A percentile compares a stretch with the other conserved stretches of the same genome.
Evolutionary conservation across 2,113 vertebrate species (phyloP).

Genomic region (Entosphenus tridentatus): DNA sequence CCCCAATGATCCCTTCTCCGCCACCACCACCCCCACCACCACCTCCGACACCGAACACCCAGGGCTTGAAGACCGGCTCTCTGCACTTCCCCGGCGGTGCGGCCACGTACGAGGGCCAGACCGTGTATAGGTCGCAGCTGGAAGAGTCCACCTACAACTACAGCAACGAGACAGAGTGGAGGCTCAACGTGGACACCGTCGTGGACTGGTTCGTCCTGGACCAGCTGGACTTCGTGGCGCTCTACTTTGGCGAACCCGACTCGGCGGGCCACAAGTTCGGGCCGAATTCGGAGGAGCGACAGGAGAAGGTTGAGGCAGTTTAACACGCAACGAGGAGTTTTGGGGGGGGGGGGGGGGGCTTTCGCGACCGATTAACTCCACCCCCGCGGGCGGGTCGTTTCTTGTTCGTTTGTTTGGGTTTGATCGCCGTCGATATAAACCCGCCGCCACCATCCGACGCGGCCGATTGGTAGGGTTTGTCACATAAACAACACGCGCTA

Average conservation of each 20-base stretch:
- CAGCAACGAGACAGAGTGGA: slow-evolving; percentile 38
- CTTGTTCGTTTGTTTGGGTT: no score
- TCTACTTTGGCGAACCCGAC: slow-evolving; percentile 50
- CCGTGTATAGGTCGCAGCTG: slow-evolving; percentile 28
- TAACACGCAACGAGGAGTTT: no score
- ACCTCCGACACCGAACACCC: no score
- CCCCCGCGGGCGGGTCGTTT: no score
- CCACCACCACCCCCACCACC: no score
- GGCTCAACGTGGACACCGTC: slow-evolving; percentile 27
- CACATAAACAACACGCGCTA: no score
- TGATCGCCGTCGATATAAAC: no score
- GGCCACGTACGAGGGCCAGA: slow-evolving; percentile 30
- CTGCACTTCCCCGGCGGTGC: slow-evolving; percentile 34
- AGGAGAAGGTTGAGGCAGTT: slow-evolving; percentile 31
- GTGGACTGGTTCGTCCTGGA: slow-evolving; percentile 21
- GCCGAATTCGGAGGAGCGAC: slow-evolving; percentile 26
- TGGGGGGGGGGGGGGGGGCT: no score
- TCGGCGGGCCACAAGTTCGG: slow-evolving; percentile 24
- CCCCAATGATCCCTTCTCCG: no score
- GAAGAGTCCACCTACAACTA: slow-evolving; percentile 23
- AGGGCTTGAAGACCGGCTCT: slow-evolving; percentile 39
- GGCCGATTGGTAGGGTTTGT: no score
- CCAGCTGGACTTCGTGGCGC: slow-evolving; percentile 35
- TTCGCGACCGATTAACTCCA: no score
- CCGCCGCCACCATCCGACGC: no score